A percentile compares a stretch with the other conserved stretches of the same genome.
phyloP scores from a whole-genome alignment of 2,888 invertebrate genomes.

The Melieria omissa region DNA sequence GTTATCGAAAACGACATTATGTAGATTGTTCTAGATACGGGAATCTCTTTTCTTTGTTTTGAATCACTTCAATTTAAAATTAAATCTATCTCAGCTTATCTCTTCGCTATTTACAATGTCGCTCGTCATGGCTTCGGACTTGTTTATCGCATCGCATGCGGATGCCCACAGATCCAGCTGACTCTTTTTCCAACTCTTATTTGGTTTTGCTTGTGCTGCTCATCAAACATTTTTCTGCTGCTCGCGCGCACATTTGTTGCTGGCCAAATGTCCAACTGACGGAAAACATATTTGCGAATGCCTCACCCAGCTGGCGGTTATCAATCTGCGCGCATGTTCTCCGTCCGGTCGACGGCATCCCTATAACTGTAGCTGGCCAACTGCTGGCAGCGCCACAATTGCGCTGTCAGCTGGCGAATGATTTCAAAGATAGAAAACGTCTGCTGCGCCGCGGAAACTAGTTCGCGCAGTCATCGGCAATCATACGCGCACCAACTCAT shows the following conservation, averaged over 20 bases:
- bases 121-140: too few species aligned
- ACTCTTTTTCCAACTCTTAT: neutral
- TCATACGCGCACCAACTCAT: too few species aligned
- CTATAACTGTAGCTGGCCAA: neutral
- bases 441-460: neutral
- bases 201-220: too few species aligned
- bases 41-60: too few species aligned
- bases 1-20: too few species aligned
- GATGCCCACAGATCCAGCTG: neutral
- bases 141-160: too few species aligned
- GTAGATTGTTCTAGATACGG: too few species aligned
- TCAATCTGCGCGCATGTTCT: neutral
- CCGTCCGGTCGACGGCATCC: neutral
- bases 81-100: too few species aligned
- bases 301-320: neutral
- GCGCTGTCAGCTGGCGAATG: conserved; percentile 14
- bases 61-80: too few species aligned
- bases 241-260: neutral
- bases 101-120: too few species aligned
- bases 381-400: neutral
- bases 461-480: neutral
- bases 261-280: neutral
- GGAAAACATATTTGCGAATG: too few species aligned
- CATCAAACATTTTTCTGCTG: too few species aligned
- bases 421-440: conserved; percentile 10